Evolutionary conservation across 2,797 vertebrate genomes (phyloP).

Genomic region (Cyprinella venusta): DNA sequence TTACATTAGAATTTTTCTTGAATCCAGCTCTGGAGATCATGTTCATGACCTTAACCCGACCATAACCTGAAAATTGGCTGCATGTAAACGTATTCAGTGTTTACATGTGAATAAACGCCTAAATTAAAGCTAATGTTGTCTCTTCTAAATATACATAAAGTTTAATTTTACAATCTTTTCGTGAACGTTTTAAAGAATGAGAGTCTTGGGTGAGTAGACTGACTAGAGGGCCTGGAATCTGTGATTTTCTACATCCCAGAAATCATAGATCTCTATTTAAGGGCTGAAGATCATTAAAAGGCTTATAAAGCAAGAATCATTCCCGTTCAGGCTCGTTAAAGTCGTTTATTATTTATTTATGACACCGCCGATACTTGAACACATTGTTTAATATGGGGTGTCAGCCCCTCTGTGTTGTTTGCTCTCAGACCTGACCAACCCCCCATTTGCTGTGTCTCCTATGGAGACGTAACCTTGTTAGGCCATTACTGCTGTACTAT

Average conservation of each 20-base stretch:
- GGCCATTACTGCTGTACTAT: constrained; percentile 12
- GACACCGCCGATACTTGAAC: background rate
- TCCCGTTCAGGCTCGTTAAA: background rate
- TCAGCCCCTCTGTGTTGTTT: constrained; percentile 13
- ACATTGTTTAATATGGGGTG: constrained; percentile 2
- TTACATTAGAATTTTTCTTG: background rate
- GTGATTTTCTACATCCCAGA: background rate
- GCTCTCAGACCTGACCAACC: background rate
- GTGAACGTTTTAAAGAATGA: too few species aligned
- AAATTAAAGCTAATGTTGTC: background rate
- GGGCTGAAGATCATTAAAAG: constrained; percentile 1
- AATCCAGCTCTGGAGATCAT: background rate
- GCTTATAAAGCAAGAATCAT: background rate
- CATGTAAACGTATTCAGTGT: too few species aligned
- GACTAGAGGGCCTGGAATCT: background rate
- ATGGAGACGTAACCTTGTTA: constrained; percentile 23
- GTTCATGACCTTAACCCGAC: too few species aligned
- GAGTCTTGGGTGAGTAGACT: background rate
- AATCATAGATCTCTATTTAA: background rate
- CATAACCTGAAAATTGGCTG: too few species aligned
- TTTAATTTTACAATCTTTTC: background rate
- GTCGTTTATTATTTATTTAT: constrained; percentile 19
- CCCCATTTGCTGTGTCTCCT: constrained; percentile 8
- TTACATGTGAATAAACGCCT: background rate
- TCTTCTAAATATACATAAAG: background rate